Evolutionary conservation across 2,113 vertebrate genomes (phyloP).

Genomic region (Bubo blakistoni): DNA sequence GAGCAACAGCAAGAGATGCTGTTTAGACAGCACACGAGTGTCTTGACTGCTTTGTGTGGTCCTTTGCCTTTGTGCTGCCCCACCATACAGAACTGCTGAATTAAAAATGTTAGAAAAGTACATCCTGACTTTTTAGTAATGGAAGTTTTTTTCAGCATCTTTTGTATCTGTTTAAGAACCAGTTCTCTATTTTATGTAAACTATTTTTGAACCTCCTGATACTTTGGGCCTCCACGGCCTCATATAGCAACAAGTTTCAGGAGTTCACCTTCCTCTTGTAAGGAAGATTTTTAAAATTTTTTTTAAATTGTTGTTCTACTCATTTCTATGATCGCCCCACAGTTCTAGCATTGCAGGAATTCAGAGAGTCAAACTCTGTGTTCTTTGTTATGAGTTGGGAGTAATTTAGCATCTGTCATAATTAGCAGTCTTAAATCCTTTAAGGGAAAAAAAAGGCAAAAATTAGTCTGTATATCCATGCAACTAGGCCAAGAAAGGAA

Average conservation of each 20-base stretch:
- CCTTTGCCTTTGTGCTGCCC: background rate
- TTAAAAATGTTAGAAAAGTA: background rate
- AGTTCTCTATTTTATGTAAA: background rate
- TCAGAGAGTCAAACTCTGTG: background rate
- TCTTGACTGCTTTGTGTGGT: background rate
- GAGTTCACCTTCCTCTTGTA: background rate
- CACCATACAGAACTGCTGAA: background rate
- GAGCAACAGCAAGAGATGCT: background rate
- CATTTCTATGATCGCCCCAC: fast-evolving
- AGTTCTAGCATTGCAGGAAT: background rate
- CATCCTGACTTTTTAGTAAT: background rate
- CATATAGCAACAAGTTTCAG: background rate
- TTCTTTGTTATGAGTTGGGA: background rate
- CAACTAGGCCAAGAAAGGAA: background rate
- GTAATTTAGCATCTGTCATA: background rate
- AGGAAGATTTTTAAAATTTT: background rate
- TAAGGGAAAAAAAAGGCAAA: background rate
- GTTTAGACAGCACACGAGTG: background rate
- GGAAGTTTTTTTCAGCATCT: background rate
- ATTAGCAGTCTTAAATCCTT: background rate
- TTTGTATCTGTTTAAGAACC: background rate
- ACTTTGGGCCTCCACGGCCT: background rate
- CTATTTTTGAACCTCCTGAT: background rate
- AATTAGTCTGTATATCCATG: background rate
- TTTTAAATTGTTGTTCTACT: background rate